These are phyloP conservation scores for Callipepla californica DNA, from an alignment of 2,113 vertebrate species.

Conservation along the genomic window DNA sequence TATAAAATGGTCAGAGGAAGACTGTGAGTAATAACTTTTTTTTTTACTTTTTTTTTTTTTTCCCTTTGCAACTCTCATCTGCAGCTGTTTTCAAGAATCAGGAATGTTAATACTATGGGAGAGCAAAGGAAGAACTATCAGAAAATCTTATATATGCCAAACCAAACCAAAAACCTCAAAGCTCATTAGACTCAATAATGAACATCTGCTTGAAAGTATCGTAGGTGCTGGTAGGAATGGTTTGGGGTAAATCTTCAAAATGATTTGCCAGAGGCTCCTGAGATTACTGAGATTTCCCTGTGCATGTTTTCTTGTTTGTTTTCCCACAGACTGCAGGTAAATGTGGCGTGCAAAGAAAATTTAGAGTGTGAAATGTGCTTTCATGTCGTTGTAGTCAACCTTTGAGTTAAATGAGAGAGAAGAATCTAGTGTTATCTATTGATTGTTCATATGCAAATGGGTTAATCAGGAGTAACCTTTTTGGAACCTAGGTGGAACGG, in stretches of 20 bases:
- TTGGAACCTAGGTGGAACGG: neutral
- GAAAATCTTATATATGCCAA: neutral
- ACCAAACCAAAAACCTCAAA: neutral
- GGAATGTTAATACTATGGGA: neutral
- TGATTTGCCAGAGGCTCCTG: neutral
- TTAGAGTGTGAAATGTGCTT: neutral
- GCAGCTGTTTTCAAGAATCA: constrained; percentile 9
- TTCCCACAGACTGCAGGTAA: neutral
- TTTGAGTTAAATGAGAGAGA: neutral
- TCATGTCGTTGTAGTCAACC: neutral
- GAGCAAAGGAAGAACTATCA: neutral
- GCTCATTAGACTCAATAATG: neutral
- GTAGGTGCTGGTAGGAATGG: neutral
- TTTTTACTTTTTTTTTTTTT: neutral
- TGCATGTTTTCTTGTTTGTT: neutral
- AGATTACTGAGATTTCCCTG: neutral
- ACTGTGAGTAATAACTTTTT: neutral
- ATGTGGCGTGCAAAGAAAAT: neutral
- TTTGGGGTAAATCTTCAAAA: neutral
- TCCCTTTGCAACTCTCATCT: neutral
- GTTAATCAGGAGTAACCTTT: neutral
- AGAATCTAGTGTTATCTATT: neutral
- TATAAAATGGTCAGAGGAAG: constrained; percentile 7
- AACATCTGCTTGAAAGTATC: neutral
- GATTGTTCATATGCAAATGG: neutral